These are phyloP conservation scores for Umimayanthus chanpuru DNA, from an alignment of 92 coral and sea anemone genomes.

Conservation along the genomic window DNA sequence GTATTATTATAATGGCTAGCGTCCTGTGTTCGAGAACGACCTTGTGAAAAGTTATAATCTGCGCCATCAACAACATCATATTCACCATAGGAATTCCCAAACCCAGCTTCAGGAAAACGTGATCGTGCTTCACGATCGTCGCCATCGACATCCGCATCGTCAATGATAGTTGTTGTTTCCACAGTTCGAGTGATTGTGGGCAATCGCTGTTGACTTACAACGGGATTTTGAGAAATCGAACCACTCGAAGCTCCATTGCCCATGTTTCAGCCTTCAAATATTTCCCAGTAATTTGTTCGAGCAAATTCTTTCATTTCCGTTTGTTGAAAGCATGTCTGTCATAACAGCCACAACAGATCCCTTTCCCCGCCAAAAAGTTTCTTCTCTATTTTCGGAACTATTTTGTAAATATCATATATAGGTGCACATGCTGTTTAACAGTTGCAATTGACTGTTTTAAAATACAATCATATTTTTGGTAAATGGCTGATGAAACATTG, in stretches of 20 bases:
- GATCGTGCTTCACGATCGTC: neutral
- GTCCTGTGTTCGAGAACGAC: slow-evolving; percentile 13
- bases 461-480: neutral
- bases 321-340: slow-evolving; percentile 35
- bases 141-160: neutral
- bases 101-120: neutral
- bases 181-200: slow-evolving; percentile 32
- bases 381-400: neutral
- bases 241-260: slow-evolving; percentile 34
- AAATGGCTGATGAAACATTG: no score
- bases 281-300: neutral
- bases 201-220: neutral
- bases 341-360: neutral
- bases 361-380: slow-evolving; percentile 9
- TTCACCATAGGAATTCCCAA: slow-evolving; percentile 4
- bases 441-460: neutral
- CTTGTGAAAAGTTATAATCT: neutral
- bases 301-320: slow-evolving; percentile 38
- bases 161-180: slow-evolving; percentile 22
- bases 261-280: slow-evolving; percentile 26
- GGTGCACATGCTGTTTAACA: neutral
- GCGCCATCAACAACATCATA: neutral
- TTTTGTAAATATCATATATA: neutral
- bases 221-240: neutral
- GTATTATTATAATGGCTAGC: neutral